Percentiles rank a stretch among this genome's conserved stretches.
phyloP scores from a whole-genome alignment of 1,140 invertebrate genomes.

The Drosophila teissieri region DNA sequence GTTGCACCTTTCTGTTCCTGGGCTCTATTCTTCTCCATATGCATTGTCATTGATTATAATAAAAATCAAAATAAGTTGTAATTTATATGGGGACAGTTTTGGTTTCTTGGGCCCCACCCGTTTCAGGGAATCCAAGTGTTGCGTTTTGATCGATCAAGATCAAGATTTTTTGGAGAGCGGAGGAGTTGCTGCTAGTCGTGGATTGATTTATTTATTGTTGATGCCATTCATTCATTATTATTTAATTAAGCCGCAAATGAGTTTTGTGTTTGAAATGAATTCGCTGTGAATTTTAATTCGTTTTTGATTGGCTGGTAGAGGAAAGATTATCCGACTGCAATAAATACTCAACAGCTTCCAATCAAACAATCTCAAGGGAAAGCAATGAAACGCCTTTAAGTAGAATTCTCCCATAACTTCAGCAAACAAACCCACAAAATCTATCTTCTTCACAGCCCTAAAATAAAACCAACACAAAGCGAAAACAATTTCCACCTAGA shows the following conservation, averaged over 20 bases:
- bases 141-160: conserved; percentile 47
- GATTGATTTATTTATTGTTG: conserved; percentile 63
- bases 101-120: conserved; percentile 12
- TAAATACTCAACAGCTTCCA: conserved; percentile 13
- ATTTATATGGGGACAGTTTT: conserved; percentile 56
- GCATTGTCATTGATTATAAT: conserved; percentile 67
- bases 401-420: background rate
- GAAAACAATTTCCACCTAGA: conserved; percentile 52
- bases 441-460: conserved; percentile 17
- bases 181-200: conserved; percentile 35
- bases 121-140: conserved; percentile 23
- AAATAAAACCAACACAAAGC: conserved; percentile 44
- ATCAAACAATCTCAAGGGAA: conserved; percentile 3
- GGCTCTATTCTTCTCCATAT: conserved; percentile 12
- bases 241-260: conserved; percentile 65
- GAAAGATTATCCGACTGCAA: conserved; percentile 3
- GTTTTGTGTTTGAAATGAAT: conserved; percentile 35
- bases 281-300: conserved; percentile 45
- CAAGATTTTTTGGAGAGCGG: conserved; percentile 35
- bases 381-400: conserved; percentile 3
- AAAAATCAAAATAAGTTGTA: conserved; percentile 80
- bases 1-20: conserved; percentile 57
- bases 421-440: conserved; percentile 22
- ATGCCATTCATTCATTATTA: conserved; percentile 56
- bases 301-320: conserved; percentile 15